These are phyloP conservation scores for Pelvicachromis taeniatus DNA, from an alignment of 2,113 vertebrate species.

Conservation along the genomic window DNA sequence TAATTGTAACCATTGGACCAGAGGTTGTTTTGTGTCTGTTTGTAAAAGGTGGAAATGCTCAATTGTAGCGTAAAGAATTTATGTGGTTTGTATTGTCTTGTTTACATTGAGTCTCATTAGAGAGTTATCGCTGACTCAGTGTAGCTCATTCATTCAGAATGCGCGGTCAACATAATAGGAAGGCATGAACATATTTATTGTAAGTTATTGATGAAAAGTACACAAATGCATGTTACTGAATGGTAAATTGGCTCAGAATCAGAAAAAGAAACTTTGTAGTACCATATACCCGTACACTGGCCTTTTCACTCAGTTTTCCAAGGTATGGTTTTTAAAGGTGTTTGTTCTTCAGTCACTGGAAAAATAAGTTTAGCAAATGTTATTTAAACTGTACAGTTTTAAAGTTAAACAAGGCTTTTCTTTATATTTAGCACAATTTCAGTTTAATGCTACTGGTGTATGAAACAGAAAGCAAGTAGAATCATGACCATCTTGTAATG, in stretches of 20 bases:
- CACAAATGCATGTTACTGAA: background rate
- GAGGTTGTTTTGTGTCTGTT: conserved; percentile 7
- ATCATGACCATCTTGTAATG: background rate
- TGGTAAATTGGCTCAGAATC: background rate
- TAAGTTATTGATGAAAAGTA: conserved; percentile 14
- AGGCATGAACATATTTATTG: conserved; percentile 2
- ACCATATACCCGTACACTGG: background rate
- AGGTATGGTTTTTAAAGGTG: background rate
- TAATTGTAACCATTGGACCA: background rate
- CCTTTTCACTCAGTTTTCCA: background rate
- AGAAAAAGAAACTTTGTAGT: background rate
- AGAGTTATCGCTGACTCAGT: conserved; percentile 51
- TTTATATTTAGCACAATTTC: background rate
- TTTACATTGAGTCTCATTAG: conserved; percentile 65
- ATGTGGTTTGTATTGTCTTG: conserved; percentile 42
- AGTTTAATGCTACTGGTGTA: background rate
- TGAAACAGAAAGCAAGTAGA: background rate
- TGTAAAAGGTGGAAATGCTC: conserved; percentile 8
- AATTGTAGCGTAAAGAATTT: conserved; percentile 21
- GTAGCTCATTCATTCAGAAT: conserved; percentile 46
- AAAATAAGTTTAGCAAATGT: background rate
- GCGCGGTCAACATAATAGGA: conserved; percentile 16
- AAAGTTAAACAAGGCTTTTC: background rate
- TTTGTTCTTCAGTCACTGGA: background rate
- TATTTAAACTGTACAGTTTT: background rate